Evolutionary conservation across 2,113 vertebrate species (phyloP), one percentile per base, ranked within the genome.

Genomic region (Tragelaphus scriptus): DNA sequence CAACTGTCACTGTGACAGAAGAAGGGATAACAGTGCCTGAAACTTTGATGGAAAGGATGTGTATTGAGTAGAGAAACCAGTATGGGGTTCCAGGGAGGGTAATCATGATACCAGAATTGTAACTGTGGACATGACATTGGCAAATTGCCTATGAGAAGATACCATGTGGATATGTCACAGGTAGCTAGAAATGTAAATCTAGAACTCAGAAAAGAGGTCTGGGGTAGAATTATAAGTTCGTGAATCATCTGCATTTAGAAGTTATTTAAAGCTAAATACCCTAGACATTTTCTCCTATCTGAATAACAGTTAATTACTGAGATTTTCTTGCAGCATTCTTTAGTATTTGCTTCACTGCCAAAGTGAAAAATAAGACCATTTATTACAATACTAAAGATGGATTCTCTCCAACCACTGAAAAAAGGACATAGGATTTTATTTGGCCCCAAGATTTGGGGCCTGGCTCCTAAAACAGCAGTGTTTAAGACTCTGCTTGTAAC

Each of bases 211-310:
- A 25, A 14, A 88, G 49, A 55, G 44, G 56, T 47, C 84, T 75
- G 23, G 65, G 23, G 53, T 68, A 61, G 32, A 79, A 53, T n/a
- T 79, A 6, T 61, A 56, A 13, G 30, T 80, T 87, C 15, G 4
- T 21, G 53, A 96, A 47, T 95, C 58, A 47, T 90, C 75, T 79
- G 12, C 81, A 56, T 21, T 92, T 94, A 47, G 71, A 85, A 80
- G 85, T 79, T 92, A 90, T 90, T 95, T 97, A 87, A 84, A 88
- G 47, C 61, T 75, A 82, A 95, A 65, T 63, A 80, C 71, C 90
- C 55, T 30, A 71, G 81, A 84, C n/a, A 19, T 65, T 94, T 88
- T 77, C 55, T 89, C 88, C 81, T 82, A 91, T 55, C 28, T n/a
- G 59, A 86, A 59, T 88, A 65, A 88, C 16, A 40, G 68, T 36